Evolutionary conservation across 2,113 vertebrate species (phyloP), one percentile per base, ranked within the genome.

Genomic region (Rostratula benghalensis): DNA sequence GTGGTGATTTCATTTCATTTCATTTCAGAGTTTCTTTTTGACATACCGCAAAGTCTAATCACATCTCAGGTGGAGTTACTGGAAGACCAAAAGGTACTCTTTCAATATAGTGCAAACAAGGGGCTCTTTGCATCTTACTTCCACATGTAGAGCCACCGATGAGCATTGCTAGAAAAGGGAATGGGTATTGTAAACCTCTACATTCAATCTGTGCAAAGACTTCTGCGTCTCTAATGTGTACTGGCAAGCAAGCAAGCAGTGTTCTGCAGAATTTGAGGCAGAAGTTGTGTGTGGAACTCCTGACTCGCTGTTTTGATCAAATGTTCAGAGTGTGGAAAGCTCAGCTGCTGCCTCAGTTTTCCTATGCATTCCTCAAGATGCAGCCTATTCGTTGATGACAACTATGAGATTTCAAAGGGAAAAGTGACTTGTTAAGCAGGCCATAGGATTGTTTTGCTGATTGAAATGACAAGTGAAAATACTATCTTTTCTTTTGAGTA

Each of bases 1-100:
- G 33, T 78, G 83, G 93, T 94, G 63, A 90, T 97, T 93, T 92
- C 6, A 76, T 87, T 96, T 92, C 5, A 75, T 86, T 95, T 91
- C 27, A 84, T 85, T 96, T 92, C 51, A 60, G 56, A 73, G 50
- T 68, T 96, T 91, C 86, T 74, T 94, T 93, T 59, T 94, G 91
- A 94, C 61, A 21, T 79, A 82, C 75, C 4, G 3, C 79, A 70
- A 85, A 93, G 65, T 89, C 84, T 87, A 64, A 76, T 82, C 86
- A 87, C 2, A 0, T 64, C 87, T 89, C 64, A 95, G 65, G 82
- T 57, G 69, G 39, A 89, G 81, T 93, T 91, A 93, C 61, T 76
- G 78, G 77, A 91, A 87, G 30, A 87, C 48, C 13, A 79, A 95
- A 96, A 41, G 37, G 48, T 91, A 28, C 69, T 68, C 37, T 78